phyloP scores from a whole-genome alignment of 2,888 invertebrate genomes.

The Camptogramma bilineatum region DNA sequence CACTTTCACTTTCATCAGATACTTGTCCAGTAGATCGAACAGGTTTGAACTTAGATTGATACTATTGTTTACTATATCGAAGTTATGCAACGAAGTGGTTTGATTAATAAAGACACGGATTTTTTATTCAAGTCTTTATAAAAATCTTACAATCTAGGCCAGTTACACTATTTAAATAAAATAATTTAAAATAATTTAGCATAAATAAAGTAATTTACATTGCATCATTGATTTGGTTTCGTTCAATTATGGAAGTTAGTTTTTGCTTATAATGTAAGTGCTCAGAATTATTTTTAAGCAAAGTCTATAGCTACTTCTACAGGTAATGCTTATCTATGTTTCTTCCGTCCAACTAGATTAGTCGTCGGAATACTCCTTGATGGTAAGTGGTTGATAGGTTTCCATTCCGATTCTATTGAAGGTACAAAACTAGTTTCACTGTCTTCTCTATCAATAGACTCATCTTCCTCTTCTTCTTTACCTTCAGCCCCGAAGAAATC shows the following conservation, averaged over 20 bases:
- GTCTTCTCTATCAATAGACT: slow-evolving; percentile 76
- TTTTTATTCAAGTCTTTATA: slow-evolving; percentile 63
- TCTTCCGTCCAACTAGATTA: slow-evolving; percentile 45
- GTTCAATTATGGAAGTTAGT: slow-evolving; percentile 48
- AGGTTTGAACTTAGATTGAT: slow-evolving; percentile 28
- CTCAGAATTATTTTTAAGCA: slow-evolving; percentile 2
- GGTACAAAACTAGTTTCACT: slow-evolving; percentile 59
- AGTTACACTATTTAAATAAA: slow-evolving; percentile 30
- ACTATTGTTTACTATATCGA: slow-evolving; percentile 27
- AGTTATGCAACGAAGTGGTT: slow-evolving; percentile 1
- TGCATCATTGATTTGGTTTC: slow-evolving; percentile 75
- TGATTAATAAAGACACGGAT: slow-evolving; percentile 19
- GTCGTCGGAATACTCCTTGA: slow-evolving; percentile 54
- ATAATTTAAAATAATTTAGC: slow-evolving; percentile 44
- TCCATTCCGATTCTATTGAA: slow-evolving; percentile 77
- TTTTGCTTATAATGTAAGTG: slow-evolving; percentile 23
- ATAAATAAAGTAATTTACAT: slow-evolving; percentile 54
- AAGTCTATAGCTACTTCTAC: neutral
- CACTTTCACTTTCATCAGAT: slow-evolving; percentile 74
- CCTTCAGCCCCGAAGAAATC: slow-evolving; percentile 88
- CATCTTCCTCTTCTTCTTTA: slow-evolving; percentile 58
- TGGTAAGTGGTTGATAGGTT: slow-evolving; percentile 73
- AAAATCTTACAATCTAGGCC: slow-evolving; percentile 24
- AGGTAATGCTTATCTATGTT: slow-evolving; percentile 43
- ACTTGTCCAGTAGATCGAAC: slow-evolving; percentile 35